Evolutionary conservation across 2,888 invertebrate species (phyloP), one percentile per base, ranked within the genome.

Genomic region (Itoplectis maculator): DNA sequence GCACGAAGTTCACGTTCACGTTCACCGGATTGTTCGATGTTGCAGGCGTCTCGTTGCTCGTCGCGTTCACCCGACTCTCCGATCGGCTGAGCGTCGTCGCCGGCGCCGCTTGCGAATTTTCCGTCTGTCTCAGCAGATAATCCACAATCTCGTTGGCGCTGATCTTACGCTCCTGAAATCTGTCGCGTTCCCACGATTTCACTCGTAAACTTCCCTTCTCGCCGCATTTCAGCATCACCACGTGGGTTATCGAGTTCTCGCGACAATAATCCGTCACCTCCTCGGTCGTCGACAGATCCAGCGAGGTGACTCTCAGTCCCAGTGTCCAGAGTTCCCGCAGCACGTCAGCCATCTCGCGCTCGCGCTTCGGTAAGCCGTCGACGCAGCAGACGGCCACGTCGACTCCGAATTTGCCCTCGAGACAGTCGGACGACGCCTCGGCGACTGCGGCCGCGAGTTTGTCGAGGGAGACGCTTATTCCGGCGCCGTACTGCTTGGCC

Each of bases 401-500:
- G 20, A 95, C 93, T 15, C 93, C 93, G 2, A 93, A 92, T 79
- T 93, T 93, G 88, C 82, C 87, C 15, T 95, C 94, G 0, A 84
- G 81, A 11, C 75, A 79, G 3, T 86, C 51, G 88, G 94, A 92
- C 87, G 94, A 86, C 88, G 94, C 92, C 79, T 94, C 93, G 35
- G 94, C 93, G n/a, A 96, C 92, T 0, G 95, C 94, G 65, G 94
- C 94, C 0, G 96, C 95, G 86, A 98, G 94, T 88, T 96, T 95
- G 88, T 98, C 98, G 80, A 98, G 92, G 0, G 96, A 97, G 89
- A 98, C 95, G 4, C 98, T 97, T 85, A 98, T 95, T 0, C 98
- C 98, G 0, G 96, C 97, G 0, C 97, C 97, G 42, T 94, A 94
- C 85, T 95, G 95, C 40, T 90, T 91, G 0, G 89, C 87, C 66